Percentiles rank a stretch among this genome's conserved stretches.
Evolutionary conservation across 2,797 vertebrate genomes (phyloP).

Genomic region (Lacerta bilineata): DNA sequence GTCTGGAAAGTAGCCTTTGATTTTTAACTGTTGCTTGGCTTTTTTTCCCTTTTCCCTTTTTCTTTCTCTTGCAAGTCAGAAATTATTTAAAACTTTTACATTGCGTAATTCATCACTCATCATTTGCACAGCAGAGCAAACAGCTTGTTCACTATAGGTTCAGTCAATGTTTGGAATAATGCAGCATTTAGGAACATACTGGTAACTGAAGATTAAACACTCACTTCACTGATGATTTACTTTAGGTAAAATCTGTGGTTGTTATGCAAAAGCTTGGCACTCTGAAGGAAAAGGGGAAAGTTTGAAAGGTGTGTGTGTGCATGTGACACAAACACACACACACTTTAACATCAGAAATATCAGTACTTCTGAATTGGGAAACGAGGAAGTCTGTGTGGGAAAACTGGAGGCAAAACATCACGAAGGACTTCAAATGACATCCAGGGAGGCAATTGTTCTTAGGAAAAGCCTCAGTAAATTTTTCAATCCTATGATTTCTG

Average conservation of each 20-base stretch:
- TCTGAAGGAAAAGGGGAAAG: slow-evolving; percentile 13
- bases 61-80: slow-evolving; percentile 15
- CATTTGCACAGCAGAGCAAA: slow-evolving; percentile 42
- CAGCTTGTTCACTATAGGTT: slow-evolving; percentile 28
- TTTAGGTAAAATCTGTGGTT: slow-evolving; percentile 45
- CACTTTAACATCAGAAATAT: slow-evolving; percentile 37
- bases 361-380: slow-evolving; percentile 19
- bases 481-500: neutral
- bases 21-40: slow-evolving; percentile 31
- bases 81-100: slow-evolving; percentile 48
- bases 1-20: slow-evolving; percentile 40
- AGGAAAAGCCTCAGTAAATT: slow-evolving; percentile 30
- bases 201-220: slow-evolving; percentile 45
- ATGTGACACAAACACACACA: too few relatives aligned
- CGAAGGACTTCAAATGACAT: slow-evolving; percentile 18
- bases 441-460: slow-evolving; percentile 10
- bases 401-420: neutral
- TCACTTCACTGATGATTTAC: slow-evolving; percentile 48
- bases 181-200: slow-evolving; percentile 47
- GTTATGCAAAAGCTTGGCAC: slow-evolving; percentile 35
- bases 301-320: neutral
- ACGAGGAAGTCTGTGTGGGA: neutral
- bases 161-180: slow-evolving; percentile 33
- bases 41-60: neutral
- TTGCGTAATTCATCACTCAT: neutral